Conservation (phyloP, 2,888 invertebrate genomes). For the Rotaria magnacalcarata region DNA sequence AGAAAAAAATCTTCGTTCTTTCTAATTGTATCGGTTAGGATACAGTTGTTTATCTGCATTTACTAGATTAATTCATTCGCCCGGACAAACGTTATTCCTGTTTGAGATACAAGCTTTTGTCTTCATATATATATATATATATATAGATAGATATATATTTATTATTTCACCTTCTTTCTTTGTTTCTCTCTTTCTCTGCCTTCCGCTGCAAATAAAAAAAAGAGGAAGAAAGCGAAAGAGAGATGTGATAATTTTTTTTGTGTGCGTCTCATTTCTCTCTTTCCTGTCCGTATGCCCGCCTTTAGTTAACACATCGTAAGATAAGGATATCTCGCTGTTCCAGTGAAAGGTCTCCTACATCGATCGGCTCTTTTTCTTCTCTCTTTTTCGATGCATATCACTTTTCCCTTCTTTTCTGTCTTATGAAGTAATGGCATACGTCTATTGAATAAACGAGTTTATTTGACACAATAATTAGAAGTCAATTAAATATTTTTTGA, state of each 20-base stretch:
- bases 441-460: neutral
- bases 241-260: neutral
- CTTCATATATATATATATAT: neutral
- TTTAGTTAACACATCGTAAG: conserved; percentile 23
- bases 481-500: conserved; percentile 27
- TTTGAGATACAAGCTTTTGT: neutral
- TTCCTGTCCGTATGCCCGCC: conserved; percentile 23
- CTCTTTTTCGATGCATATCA: neutral
- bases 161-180: conserved; percentile 12
- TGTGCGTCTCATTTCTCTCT: conserved; percentile 15
- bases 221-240: neutral
- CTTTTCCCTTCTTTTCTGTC: neutral
- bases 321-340: conserved; percentile 16
- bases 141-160: neutral
- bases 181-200: neutral
- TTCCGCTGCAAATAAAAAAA: conserved; percentile 5
- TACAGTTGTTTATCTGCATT: conserved; percentile 21
- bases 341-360: neutral
- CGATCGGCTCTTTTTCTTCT: neutral
- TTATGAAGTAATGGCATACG: neutral
- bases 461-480: conserved; percentile 34
- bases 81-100: conserved; percentile 2
- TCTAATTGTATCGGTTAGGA: neutral
- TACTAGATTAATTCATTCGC: conserved; percentile 20
- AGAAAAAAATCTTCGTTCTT: neutral